Evolutionary conservation across 2,113 vertebrate genomes (phyloP).

Genomic region (Zeus faber): DNA sequence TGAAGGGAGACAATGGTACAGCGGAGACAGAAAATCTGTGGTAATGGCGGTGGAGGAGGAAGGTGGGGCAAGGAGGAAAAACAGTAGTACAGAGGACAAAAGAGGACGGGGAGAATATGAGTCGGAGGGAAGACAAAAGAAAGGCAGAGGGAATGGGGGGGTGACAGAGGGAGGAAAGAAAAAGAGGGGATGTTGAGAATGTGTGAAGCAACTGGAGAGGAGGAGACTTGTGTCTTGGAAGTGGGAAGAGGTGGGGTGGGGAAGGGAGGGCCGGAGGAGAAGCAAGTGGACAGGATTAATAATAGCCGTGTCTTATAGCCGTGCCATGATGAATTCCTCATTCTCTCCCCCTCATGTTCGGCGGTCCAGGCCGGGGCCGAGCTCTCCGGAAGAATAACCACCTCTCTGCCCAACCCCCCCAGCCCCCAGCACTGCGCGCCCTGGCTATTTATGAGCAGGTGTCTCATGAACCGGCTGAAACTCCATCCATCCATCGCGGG

Average conservation of each 20-base stretch:
- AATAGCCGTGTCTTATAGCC: slow-evolving; percentile 66
- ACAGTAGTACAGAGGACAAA: slow-evolving; percentile 33
- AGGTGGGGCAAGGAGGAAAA: not conserved
- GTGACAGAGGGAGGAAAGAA: slow-evolving; percentile 1
- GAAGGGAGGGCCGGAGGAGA: slow-evolving; percentile 10
- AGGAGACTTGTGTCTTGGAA: not conserved
- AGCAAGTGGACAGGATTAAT: slow-evolving; percentile 55
- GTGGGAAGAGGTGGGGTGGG: slow-evolving; percentile 1
- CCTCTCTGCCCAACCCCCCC: too few relatives aligned
- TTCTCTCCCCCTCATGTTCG: slow-evolving; percentile 34
- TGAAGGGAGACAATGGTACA: not conserved
- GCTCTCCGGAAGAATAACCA: slow-evolving; percentile 56
- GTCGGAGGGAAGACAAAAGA: slow-evolving; percentile 17
- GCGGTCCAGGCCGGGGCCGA: slow-evolving; percentile 37
- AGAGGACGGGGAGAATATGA: slow-evolving; percentile 10
- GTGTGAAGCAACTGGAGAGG: slow-evolving; percentile 18
- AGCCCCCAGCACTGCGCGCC: slow-evolving; percentile 24
- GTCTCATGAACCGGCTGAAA: slow-evolving; percentile 36
- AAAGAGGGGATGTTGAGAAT: slow-evolving; percentile 26
- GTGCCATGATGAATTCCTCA: slow-evolving; percentile 64
- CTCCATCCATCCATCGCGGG: slow-evolving; percentile 32
- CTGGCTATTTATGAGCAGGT: slow-evolving; percentile 52
- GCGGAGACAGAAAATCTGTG: not conserved
- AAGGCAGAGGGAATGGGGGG: slow-evolving; percentile 9
- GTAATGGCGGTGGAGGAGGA: not conserved